Evolutionary conservation across 2,113 vertebrate species (phyloP), one percentile per base, ranked within the genome.

Genomic region (Cygnus atratus): DNA sequence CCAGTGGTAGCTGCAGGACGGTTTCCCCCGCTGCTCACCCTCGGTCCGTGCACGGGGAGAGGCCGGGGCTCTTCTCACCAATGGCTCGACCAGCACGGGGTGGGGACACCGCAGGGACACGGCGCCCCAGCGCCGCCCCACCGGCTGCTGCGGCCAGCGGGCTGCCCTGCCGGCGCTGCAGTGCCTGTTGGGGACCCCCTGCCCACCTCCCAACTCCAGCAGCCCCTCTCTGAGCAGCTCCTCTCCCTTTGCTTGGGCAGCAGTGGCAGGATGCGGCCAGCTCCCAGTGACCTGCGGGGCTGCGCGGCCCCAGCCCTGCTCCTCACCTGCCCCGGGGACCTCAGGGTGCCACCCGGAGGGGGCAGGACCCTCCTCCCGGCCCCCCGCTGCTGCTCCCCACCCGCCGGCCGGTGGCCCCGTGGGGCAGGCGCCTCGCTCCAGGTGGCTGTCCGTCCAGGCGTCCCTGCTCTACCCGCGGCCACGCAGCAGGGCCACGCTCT

Each of bases 311-410:
- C 66, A 17, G 50, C 59, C 63, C 44, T 14, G 46, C 80, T 83
- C 48, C 72, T 65, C 3, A 2, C 75, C 85, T 71, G 88, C 86
- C 73, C 65, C 10, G 12, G 7, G 78, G 91, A 35, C n/a, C 78
- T 5, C 3, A 6, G n/a, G 70, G 82, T 92, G 96, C 59, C 54
- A 9, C 39, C 29, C 1, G 61, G 57, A 90, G 93, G 94, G 73
- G 96, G 93, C 96, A 87, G 97, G 96, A 91, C 62, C 95, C 83
- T 95, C 95, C 96, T 93, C 86, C 75, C 5, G 3, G 37, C 28
- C 70, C 63, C 80, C 82, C 72, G 72, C 76, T 76, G 80, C 76
- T 79, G 77, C 54, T 88, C 63, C 70, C 83, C 9, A 1, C 79
- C 31, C 4, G 67, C 50, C 5, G 13, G 78, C 65, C 2, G 1